Evolutionary conservation across 2,888 invertebrate species (phyloP), one percentile per base, ranked within the genome.

Genomic region (Drosophila acutilabella): DNA sequence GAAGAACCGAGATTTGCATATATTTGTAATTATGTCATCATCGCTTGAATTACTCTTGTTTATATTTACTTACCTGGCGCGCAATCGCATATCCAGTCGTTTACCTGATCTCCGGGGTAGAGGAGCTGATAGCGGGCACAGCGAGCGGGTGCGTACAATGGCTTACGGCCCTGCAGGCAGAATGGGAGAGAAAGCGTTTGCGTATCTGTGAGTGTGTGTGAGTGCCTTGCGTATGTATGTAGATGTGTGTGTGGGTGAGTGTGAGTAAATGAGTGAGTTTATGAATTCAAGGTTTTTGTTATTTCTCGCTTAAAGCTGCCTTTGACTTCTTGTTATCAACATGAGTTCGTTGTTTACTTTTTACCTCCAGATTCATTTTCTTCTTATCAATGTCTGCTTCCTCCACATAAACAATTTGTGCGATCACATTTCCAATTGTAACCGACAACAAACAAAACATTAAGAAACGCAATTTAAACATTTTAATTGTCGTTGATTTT

Each of bases 91-190:
- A 95, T 94, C 95, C 95, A 95, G 74, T 95, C 94, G 68, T 94
- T 94, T 52, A 92, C 92, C 76, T 94, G 94, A 77, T 94, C 94
- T 1, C 95, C 95, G 0, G 95, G 95, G 89, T 96, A 96, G 7
- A 94, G 93, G 0, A 95, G 89, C 92, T 96, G 95, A 88, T 95
- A 94, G 44, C 92, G 92, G 1, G 94, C 93, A 85, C 96, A 96
- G 80, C 92, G 92, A 0, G 93, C 92, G 1, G 95, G 95, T 26
- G 94, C 91, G 72, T 91, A 94, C 1, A 95, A 91, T 8, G 95
- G 95, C 60, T 92, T 91, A 5, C 95, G 91, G 33, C 91, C 91
- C 91, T 91, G 60, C 26, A 54, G 54, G 11, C 26, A 40, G 33
- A 38, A 18, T 14, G 20, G 54, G 16, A 42, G 20, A 50, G 50